Percentiles rank a stretch among this genome's conserved stretches.
phyloP scores from a whole-genome alignment of 2,888 invertebrate species.

The Pteria penguin region DNA sequence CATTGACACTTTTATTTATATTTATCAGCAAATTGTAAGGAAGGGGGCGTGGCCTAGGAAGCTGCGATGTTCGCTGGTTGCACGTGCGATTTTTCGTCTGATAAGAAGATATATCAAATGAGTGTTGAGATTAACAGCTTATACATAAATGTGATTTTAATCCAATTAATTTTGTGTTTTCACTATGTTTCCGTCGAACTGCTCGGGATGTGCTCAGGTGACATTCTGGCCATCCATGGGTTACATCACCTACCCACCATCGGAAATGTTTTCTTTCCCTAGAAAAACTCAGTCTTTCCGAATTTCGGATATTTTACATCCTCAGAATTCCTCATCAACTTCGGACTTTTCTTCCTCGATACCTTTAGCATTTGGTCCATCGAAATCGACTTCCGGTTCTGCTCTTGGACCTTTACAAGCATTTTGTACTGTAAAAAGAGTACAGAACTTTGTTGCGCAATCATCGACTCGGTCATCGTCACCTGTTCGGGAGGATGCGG shows the following conservation, averaged over 20 bases:
- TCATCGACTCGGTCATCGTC: not conserved
- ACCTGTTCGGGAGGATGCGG: not conserved
- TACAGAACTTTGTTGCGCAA: constrained; percentile 33
- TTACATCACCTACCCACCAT: not conserved
- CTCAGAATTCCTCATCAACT: constrained; percentile 8
- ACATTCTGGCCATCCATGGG: not conserved
- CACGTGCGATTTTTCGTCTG: not conserved
- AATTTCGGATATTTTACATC: constrained; percentile 55
- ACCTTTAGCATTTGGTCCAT: constrained; percentile 14
- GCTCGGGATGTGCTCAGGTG: constrained; percentile 22
- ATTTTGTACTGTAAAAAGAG: constrained; percentile 59
- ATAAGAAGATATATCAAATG: not conserved
- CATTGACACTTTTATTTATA: not conserved
- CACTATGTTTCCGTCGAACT: constrained; percentile 10
- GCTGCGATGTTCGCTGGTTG: not conserved
- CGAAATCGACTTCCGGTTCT: constrained; percentile 46
- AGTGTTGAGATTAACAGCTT: not conserved
- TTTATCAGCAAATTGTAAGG: not conserved
- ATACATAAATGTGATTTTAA: not conserved
- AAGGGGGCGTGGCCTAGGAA: not conserved
- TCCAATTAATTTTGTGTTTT: not conserved
- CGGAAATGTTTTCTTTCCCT: constrained; percentile 11
- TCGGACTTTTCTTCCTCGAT: not conserved
- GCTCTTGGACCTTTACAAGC: constrained; percentile 70
- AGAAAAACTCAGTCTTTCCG: constrained; percentile 46